phyloP scores from a whole-genome alignment of 37 sponge, comb jelly and placozoan species.

The Spongilla lacustris region DNA sequence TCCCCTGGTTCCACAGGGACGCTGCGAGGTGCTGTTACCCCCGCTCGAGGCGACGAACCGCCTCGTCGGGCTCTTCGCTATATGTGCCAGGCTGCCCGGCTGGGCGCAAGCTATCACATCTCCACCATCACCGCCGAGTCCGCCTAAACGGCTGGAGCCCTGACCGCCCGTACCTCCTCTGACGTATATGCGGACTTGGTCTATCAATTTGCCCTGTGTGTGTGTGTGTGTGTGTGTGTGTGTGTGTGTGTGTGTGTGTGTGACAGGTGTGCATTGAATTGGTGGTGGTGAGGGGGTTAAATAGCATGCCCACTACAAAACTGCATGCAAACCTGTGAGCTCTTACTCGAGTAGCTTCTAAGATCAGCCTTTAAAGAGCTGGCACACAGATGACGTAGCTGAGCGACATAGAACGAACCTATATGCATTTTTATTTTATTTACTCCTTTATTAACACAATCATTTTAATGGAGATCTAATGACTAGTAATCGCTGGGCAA shows the following conservation, averaged over 20 bases:
- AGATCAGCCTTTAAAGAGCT: neutral
- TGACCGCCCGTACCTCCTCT: constrained; percentile 76
- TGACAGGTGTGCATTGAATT: neutral
- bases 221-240: neutral
- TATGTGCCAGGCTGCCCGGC: neutral
- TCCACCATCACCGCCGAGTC: constrained; percentile 63
- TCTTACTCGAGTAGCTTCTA: neutral
- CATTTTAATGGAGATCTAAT: no score
- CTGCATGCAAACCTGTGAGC: neutral
- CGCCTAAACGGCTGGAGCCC: constrained; percentile 40
- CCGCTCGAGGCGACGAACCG: constrained; percentile 45
- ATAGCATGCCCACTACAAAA: neutral
- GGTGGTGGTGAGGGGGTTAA: neutral
- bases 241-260: neutral
- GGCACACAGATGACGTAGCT: no score
- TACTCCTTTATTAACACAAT: no score
- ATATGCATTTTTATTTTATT: no score
- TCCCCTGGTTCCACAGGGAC: constrained; percentile 10
- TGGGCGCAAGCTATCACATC: constrained; percentile 32
- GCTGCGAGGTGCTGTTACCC: neutral
- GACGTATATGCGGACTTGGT: constrained; percentile 49
- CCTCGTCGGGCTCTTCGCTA: constrained; percentile 18
- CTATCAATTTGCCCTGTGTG: constrained; percentile 27
- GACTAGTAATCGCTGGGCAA: no score
- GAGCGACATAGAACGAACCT: no score